Evolutionary conservation across 1,140 invertebrate genomes (phyloP).

Genomic region (Atta texana): DNA sequence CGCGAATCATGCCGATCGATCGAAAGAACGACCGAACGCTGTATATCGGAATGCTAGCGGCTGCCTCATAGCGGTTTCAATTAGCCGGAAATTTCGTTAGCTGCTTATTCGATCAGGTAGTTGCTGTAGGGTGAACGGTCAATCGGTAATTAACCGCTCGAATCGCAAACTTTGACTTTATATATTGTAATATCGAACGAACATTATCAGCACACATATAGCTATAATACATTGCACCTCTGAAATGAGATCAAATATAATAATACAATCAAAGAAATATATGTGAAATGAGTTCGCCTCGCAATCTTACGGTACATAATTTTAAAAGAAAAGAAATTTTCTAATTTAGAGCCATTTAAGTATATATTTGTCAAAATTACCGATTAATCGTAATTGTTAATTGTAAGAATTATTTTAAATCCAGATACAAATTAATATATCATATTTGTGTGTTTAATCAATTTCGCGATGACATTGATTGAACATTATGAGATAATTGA

Average conservation of each 20-base stretch:
- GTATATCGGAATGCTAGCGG: conserved; percentile 60
- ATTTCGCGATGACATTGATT: conserved; percentile 25
- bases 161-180: conserved; percentile 63
- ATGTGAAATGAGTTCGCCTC: neutral
- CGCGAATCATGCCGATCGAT: conserved; percentile 73
- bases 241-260: neutral
- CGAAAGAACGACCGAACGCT: conserved; percentile 61
- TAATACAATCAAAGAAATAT: neutral
- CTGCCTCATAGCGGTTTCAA: conserved; percentile 62
- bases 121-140: conserved; percentile 61
- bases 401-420: neutral
- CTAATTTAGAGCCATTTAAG: neutral
- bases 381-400: conserved; percentile 3
- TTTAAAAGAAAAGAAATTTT: neutral
- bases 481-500: conserved; percentile 2
- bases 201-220: conserved; percentile 22
- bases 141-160: conserved; percentile 61
- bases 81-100: conserved; percentile 62
- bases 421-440: conserved; percentile 15
- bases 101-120: conserved; percentile 63
- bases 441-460: conserved; percentile 42
- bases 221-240: neutral
- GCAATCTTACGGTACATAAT: no score
- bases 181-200: conserved; percentile 55
- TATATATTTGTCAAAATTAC: neutral